Evolutionary conservation across 2,888 invertebrate genomes (phyloP), one percentile per base, ranked within the genome.

Genomic region (Eupithecia inturbata): DNA sequence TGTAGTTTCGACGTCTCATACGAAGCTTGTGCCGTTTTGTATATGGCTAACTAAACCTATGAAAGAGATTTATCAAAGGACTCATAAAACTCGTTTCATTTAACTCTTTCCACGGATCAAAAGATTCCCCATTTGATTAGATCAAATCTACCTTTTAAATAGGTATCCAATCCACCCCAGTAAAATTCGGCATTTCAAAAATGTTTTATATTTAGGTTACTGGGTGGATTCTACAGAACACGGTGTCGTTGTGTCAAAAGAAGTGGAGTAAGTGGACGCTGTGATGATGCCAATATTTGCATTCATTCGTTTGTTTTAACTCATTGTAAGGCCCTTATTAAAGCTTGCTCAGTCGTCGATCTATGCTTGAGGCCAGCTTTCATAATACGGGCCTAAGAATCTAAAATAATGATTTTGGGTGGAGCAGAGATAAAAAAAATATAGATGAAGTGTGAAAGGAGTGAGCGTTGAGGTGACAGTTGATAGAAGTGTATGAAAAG

Each of bases 21-120:
- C 14, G 22, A 57, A 26, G 12, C 12, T 22, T 10, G 26, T 22
- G 3, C 22, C 12, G 22, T 22, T 57, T 53, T 57, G 14, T 57
- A 5, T 26, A 57, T 4, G 12, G 14, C 26, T 57, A 14, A 26
- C 57, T 57, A 57, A 57, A 22, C 26, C 19, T 62, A 16, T 62
- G 62, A 62, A 62, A 62, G 31, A 62, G 9, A 62, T 31, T 19
- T 62, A 31, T 62, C 62, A 62, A 62, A 62, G 16, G 62, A 19
- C 28, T 60, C 28, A 5, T 4, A 5, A 7, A 26, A 28, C 28
- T 60, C 60, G 28, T 60, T 63, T 19, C 19, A n/a, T 64, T 64
- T n/a, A 64, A 64, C 63, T 64, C 63, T 22, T 22, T 64, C n/a
- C n/a, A 64, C 12, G 12, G 63, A 36, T 64, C 63, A 64, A 64